Evolutionary conservation across 1,140 invertebrate species (phyloP).

Genomic region (Bombus balteatus): DNA sequence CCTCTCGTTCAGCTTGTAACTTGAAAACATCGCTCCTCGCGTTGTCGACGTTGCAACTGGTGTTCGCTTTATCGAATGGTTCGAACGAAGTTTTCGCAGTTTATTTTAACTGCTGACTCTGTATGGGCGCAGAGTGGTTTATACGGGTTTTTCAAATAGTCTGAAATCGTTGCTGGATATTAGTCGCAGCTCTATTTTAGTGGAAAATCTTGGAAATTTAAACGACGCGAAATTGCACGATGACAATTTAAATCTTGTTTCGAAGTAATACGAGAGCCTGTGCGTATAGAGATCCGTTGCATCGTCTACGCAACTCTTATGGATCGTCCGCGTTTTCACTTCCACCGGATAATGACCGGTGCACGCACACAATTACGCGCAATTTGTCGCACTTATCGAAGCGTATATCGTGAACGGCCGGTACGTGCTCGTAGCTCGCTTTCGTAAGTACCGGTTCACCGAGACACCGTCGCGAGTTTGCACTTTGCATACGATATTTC

Average conservation of each 20-base stretch:
- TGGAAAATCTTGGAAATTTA: not conserved
- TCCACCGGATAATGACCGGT: conserved; percentile 51
- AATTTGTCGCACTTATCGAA: conserved; percentile 66
- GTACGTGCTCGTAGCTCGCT: conserved; percentile 47
- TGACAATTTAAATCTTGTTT: not conserved
- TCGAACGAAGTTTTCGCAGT: not conserved
- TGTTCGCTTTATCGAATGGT: not conserved
- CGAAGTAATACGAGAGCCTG: not conserved
- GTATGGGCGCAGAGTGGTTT: not conserved
- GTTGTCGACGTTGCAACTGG: not conserved
- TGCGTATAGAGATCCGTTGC: too few species aligned
- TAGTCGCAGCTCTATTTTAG: not conserved
- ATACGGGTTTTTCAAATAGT: not conserved
- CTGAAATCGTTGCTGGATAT: not conserved
- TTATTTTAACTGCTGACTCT: not conserved
- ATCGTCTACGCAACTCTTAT: not conserved
- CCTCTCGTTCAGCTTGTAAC: not conserved
- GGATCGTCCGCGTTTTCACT: conserved; percentile 48
- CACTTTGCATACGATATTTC: conserved; percentile 50
- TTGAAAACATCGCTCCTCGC: not conserved
- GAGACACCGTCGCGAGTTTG: conserved; percentile 5
- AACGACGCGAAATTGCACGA: not conserved
- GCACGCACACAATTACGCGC: conserved; percentile 60
- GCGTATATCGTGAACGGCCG: conserved; percentile 45
- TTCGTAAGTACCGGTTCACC: conserved; percentile 41